Base-by-base conservation (phyloP, 2,113 vertebrate species). In the Crocuta crocuta region DNA sequence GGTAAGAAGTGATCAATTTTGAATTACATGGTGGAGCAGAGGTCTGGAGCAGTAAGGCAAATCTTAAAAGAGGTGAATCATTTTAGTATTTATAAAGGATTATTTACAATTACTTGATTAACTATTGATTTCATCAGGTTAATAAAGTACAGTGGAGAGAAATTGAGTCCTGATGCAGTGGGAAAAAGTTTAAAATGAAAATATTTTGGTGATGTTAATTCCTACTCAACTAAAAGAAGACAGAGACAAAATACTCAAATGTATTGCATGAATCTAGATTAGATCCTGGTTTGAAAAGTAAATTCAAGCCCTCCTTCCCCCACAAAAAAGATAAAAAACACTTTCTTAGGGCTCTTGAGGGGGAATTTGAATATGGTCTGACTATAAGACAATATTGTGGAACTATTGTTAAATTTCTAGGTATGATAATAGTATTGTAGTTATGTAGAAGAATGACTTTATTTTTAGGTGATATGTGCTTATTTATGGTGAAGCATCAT, bases 91-190 rank as follows among this genome's bases (percentile, higher is more conserved):
- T 83, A 31, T 50, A 94, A 86, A 58, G 31, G 66, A 70, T 74
- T 94, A 96, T 86, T 89, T 85, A 81, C 13, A 95, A 33, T 78
- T 87, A 93, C 61, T 90, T 79, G 87, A 80, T 86, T 76, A 78
- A 63, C 16, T 53, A 89, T 61, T 95, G 23, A 11, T 81, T 93
- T 90, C 33, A 89, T 71, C 39, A 55, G 43, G 55, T 93, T 91
- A 97, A 71, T 76, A 83, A 43, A 73, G 26, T n/a, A 26, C 23
- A 12, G 87, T 90, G 28, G 53, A 81, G 39, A 85, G 17, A 96
- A 87, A 95, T 65, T 78, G 63, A 95, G 83, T 83, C 16, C 12
- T 35, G 85, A 91, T 93, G 33, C 26, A 96, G 50, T 86, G 84
- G 84, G 43, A 13, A 68, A 87, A 95, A 17, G 48, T 55, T 89